Base-by-base conservation (phyloP, 2,797 vertebrate genomes). In the Melanotaenia maccullochi region DNA sequence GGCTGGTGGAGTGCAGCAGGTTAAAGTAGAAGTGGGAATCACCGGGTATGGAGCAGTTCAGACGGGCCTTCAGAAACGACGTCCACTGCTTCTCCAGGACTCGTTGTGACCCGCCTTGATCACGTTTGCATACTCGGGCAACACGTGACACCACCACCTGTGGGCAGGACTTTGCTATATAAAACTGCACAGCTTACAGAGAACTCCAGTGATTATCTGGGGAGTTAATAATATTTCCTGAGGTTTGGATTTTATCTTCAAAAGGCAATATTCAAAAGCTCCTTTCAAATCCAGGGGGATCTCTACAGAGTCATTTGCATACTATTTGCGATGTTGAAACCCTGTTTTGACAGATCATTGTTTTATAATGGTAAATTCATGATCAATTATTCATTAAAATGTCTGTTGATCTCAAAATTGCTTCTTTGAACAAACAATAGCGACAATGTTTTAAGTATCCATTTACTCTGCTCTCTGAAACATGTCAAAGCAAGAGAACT, bases 81-180 rank as follows among this genome's bases (percentile, higher is more conserved):
- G 97, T 98, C 96, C 97, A 99, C 90, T 99, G 97, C 90, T 97
- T 98, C 92, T 99, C 97, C 81, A 99, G 92, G 69, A 99, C 97
- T 0, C 97, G 89, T 73, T 97, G 97, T 0, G 97, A 99, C 2
- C 97, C 97, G 0, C 97, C 97, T 89, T 95, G 93, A 44, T 99
- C 97, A 0, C 95, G 94, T 89, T 97, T 99, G 76, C 97, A 99
- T 73, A 98, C 97, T 0, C 97, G 93, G 1, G 96, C 96, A 90
- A 99, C 97, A 0, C 97, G 96, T 0, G 97, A 95, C 83, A 99
- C 96, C 89, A 97, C 94, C 85, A 98, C 96, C 97, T 99, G 70
- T 2, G 40, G 68, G 42, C 0, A 56, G 8, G 60, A 25, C 25
- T 60, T 40, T 16, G 3, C 11, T 3, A 25, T 9, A 42, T 28